These are phyloP conservation scores for Trichonephila inaurata DNA, from an alignment of 1,140 invertebrate genomes.

Conservation along the genomic window DNA sequence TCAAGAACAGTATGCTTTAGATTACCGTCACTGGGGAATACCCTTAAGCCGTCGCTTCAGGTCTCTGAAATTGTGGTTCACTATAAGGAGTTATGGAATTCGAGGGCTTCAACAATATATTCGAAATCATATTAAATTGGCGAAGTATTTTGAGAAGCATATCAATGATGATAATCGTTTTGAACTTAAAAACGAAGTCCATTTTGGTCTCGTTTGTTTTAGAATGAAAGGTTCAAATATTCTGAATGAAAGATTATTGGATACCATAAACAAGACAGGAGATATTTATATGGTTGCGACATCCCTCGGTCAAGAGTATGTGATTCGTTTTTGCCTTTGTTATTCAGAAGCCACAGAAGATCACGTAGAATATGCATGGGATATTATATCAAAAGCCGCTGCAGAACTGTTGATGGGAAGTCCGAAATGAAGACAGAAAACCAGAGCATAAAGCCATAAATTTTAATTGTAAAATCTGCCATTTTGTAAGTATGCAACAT, in stretches of 20 bases:
- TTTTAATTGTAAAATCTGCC: no score
- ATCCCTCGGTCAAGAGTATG: not conserved
- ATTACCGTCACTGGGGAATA: constrained; percentile 95
- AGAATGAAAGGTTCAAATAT: constrained; percentile 18
- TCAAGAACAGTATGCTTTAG: not conserved
- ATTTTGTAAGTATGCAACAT: no score
- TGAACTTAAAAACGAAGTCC: constrained; percentile 7
- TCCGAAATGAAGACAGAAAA: not conserved
- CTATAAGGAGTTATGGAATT: constrained; percentile 95
- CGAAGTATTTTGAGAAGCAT: not conserved
- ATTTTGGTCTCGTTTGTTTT: constrained; percentile 52
- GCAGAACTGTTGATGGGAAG: not conserved
- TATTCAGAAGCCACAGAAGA: not conserved
- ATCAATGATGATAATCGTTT: constrained; percentile 12
- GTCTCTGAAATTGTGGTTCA: constrained; percentile 98
- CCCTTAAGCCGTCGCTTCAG: constrained; percentile 95
- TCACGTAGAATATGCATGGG: constrained; percentile 6
- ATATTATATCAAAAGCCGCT: not conserved
- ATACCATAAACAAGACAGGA: not conserved
- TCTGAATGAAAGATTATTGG: not conserved
- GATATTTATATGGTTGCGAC: not conserved
- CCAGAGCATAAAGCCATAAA: no score
- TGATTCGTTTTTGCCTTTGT: not conserved
- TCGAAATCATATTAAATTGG: constrained; percentile 82
- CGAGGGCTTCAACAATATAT: constrained; percentile 96